A percentile compares a stretch with the other conserved stretches of the same genome.
Conservation (phyloP, 2,888 invertebrate genomes). For the Acronicta alni region DNA sequence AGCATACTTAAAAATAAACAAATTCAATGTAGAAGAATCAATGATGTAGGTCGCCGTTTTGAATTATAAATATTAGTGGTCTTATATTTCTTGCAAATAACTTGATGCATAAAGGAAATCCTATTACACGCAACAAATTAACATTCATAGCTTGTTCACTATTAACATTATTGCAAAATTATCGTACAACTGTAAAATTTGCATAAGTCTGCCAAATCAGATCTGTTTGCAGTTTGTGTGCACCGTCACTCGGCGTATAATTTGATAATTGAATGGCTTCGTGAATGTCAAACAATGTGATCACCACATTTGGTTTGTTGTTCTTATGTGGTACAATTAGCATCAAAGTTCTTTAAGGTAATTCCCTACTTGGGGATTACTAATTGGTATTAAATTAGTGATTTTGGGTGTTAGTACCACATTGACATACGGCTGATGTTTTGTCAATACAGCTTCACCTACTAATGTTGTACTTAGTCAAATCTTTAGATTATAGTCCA, state of each 20-base stretch:
- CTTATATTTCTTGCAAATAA: slow-evolving; percentile 27
- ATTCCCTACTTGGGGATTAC: slow-evolving; percentile 14
- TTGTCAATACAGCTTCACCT: neutral
- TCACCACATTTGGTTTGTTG: slow-evolving; percentile 24
- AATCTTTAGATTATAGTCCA: too few relatives aligned
- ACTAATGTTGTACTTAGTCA: too few relatives aligned
- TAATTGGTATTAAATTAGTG: neutral
- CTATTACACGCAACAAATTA: slow-evolving; percentile 49
- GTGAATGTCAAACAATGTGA: slow-evolving; percentile 44
- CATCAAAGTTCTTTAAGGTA: slow-evolving; percentile 16
- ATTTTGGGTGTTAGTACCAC: too few relatives aligned
- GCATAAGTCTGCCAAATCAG: slow-evolving; percentile 51
- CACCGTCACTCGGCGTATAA: slow-evolving; percentile 37
- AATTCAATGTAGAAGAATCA: too few relatives aligned
- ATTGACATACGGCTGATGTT: too few relatives aligned
- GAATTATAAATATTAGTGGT: slow-evolving; percentile 38
- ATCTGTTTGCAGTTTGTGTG: slow-evolving; percentile 40
- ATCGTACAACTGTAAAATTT: slow-evolving; percentile 51
- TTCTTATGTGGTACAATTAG: slow-evolving; percentile 29
- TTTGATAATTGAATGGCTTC: slow-evolving; percentile 44
- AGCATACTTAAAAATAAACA: too few relatives aligned
- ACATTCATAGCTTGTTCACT: slow-evolving; percentile 53
- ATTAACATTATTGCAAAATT: slow-evolving; percentile 56
- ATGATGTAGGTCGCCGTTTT: neutral
- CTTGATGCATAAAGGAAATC: slow-evolving; percentile 48